These are phyloP conservation scores for Lophius piscatorius DNA, from an alignment of 2,113 vertebrate species.

Conservation along the genomic window DNA sequence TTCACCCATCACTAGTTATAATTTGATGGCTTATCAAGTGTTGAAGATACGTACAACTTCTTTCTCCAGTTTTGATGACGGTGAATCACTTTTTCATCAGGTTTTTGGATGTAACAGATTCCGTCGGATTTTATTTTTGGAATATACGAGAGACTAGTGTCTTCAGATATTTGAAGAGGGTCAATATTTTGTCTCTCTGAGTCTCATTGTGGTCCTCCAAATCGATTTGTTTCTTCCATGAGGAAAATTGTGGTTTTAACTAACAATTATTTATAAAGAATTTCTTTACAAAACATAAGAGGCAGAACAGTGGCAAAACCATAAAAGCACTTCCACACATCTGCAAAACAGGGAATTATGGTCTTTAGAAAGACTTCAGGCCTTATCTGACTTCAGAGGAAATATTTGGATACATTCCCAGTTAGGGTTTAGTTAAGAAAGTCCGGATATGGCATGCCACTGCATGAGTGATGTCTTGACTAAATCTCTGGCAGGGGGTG, in stretches of 20 bases:
- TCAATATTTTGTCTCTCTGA: conserved; percentile 21
- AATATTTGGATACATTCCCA: conserved; percentile 43
- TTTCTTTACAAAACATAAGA: not conserved
- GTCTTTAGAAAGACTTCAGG: conserved; percentile 21
- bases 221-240: conserved; percentile 20
- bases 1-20: too few species aligned
- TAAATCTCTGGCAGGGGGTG: conserved; percentile 29
- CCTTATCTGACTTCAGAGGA: conserved; percentile 30
- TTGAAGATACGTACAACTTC: too few species aligned
- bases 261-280: not conserved
- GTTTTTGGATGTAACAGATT: too few species aligned
- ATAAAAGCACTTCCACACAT: conserved; percentile 1
- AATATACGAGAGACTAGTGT: too few species aligned
- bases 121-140: too few species aligned
- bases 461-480: conserved; percentile 37
- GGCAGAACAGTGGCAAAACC: conserved; percentile 15
- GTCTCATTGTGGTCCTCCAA: conserved; percentile 1
- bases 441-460: conserved; percentile 35
- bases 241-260: conserved; percentile 23
- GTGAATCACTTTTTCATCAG: too few species aligned
- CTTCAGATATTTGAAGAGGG: conserved; percentile 12
- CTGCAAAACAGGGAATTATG: conserved; percentile 17
- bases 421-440: conserved; percentile 17
- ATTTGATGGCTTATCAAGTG: too few species aligned
- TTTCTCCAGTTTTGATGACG: too few species aligned